phyloP scores from a whole-genome alignment of 2,113 vertebrate genomes.

The Alectura lathami region DNA sequence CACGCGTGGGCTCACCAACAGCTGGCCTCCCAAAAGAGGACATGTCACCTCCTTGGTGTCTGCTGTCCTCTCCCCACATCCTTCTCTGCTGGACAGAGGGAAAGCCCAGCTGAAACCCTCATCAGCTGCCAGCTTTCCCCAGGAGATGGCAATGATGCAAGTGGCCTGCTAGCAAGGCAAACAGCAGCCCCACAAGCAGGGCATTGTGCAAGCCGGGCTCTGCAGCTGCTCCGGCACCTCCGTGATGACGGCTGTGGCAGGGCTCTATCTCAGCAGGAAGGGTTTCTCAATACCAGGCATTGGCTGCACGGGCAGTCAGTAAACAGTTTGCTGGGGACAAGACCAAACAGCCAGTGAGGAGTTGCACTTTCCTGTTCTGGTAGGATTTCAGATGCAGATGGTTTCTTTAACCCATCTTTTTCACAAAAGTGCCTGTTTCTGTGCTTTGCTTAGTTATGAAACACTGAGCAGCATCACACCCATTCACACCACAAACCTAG shows the following conservation, averaged over 20 bases:
- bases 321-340: background rate
- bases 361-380: background rate
- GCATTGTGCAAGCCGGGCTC: conserved; percentile 42
- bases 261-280: conserved; percentile 14
- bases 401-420: background rate
- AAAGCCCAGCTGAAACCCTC: background rate
- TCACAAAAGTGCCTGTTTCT: background rate
- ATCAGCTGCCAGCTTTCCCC: background rate
- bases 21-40: background rate
- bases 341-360: background rate
- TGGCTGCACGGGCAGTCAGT: background rate
- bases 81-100: background rate
- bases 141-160: conserved; percentile 26
- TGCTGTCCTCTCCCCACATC: background rate
- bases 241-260: background rate
- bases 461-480: background rate
- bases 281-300: background rate
- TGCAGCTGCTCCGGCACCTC: conserved; percentile 49
- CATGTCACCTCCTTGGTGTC: background rate
- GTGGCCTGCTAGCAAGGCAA: background rate
- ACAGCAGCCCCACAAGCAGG: conserved; percentile 32
- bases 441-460: background rate
- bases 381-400: background rate
- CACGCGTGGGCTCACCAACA: background rate
- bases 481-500: background rate